Base-by-base conservation (phyloP, 1,140 invertebrate species). In the Ptiloglossa arizonensis region DNA sequence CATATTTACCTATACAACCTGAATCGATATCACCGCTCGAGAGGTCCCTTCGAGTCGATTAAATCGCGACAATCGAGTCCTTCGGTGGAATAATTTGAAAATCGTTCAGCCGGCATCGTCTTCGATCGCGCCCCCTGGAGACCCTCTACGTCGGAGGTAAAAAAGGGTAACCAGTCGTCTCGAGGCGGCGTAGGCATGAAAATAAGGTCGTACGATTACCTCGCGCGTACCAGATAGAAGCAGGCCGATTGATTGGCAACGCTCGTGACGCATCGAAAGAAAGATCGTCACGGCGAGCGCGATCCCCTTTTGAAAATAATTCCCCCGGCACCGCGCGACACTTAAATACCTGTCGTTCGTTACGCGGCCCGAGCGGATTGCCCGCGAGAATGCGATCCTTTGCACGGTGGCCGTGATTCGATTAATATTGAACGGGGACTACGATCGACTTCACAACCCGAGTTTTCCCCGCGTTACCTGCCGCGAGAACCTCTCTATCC, bases 381-480 rank as follows among this genome's bases (percentile, higher is more conserved):
- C 29, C 44, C 24, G 38, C 64, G 68, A 67, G 81, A 86, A 81
- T 59, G 59, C 69, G 64, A 75, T 74, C 32, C 60, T 67, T 68
- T 41, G 54, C 54, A 19, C 54, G 27, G 27, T 24, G 57, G 67
- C 73, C 70, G 74, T 35, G 66, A 48, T 79, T 86, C 87, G 80
- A 89, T 89, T 87, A 89, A 89, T 87, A 88, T 88, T 84, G 86
- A 86, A 87, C 83, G 67, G 71, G 24, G 41, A 6, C 41, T 22
- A 41, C 50, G 35, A 72, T 27, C 81, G 24, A 24, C 71, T 68
- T 67, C 73, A 73, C 69, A 73, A 68, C 24, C 38, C 62, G 52
- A 75, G 29, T 68, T 62, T 74, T 70, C 68, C 70, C 27, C 56
- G 59, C 74, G 68, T 59, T 52, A 54, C 60, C 9, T 72, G 35